Conservation (phyloP, 2,113 vertebrate species). For the Turnix velox region DNA sequence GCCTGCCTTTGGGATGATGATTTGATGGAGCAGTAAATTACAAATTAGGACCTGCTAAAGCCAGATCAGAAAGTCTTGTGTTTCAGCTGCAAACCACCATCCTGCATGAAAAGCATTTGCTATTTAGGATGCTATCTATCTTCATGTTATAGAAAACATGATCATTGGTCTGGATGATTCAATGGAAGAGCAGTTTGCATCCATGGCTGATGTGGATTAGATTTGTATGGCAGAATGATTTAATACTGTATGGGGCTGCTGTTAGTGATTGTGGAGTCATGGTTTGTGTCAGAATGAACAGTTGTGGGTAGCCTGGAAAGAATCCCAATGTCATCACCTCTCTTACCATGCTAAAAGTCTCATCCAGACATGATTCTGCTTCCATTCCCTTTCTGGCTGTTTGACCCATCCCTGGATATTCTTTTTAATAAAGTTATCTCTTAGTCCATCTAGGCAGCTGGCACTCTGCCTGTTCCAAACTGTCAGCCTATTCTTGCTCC, state of each 20-base stretch:
- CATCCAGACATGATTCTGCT: background rate
- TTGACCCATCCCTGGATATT: background rate
- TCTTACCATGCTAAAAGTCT: background rate
- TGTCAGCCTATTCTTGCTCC: background rate
- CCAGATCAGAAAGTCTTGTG: background rate
- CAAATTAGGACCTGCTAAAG: background rate
- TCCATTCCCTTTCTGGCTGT: background rate
- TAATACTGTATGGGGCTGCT: background rate
- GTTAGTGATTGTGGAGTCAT: background rate
- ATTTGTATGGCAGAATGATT: background rate
- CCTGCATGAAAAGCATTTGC: background rate
- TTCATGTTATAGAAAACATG: background rate
- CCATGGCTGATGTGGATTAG: background rate
- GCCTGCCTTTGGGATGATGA: background rate
- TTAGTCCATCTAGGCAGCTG: background rate
- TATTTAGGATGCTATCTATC: background rate
- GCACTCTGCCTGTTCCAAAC: background rate
- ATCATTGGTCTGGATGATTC: background rate
- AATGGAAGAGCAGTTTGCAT: background rate
- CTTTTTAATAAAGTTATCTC: background rate
- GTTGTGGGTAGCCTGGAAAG: background rate
- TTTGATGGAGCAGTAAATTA: background rate
- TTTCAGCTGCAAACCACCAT: background rate
- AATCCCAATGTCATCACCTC: background rate
- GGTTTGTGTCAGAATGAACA: fast-evolving